Evolutionary conservation across 35 echinoderm and acorn worm species (phyloP).

Genomic region (Strongylocentrotus purpuratus): DNA sequence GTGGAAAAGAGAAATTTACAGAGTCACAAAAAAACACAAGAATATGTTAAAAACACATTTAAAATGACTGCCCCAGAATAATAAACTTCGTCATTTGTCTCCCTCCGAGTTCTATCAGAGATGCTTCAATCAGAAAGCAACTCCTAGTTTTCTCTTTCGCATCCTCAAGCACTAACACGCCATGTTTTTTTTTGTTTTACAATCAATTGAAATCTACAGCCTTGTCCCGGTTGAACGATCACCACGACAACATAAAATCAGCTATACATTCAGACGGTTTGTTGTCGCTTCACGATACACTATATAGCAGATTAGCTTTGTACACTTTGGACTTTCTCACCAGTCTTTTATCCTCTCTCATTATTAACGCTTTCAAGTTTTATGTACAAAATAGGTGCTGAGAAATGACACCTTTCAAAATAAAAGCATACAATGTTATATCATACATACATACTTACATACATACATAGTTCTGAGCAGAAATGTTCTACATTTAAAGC

Average conservation of each 20-base stretch:
- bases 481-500: slow-evolving; percentile 25
- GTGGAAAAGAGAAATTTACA: not conserved
- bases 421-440: slow-evolving; percentile 48
- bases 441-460: slow-evolving; percentile 37
- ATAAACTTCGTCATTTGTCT: not conserved
- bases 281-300: not conserved
- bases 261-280: slow-evolving; percentile 32
- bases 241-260: slow-evolving; percentile 6
- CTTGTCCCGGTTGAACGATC: not conserved
- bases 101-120: not conserved
- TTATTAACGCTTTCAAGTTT: slow-evolving; percentile 15
- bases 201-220: slow-evolving; percentile 29
- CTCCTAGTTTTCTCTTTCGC: not conserved
- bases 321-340: not conserved
- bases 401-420: slow-evolving; percentile 6
- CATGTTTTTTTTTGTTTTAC: not conserved
- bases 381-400: slow-evolving; percentile 39
- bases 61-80: not conserved
- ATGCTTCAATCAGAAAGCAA: not conserved
- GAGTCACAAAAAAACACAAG: not conserved
- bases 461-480: slow-evolving; percentile 18
- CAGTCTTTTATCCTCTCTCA: not conserved
- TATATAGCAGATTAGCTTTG: slow-evolving; percentile 14
- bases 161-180: not conserved
- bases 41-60: slow-evolving; percentile 11